These are phyloP conservation scores for Molossus alvarezi DNA, from an alignment of 2,797 vertebrate genomes.

Conservation along the genomic window DNA sequence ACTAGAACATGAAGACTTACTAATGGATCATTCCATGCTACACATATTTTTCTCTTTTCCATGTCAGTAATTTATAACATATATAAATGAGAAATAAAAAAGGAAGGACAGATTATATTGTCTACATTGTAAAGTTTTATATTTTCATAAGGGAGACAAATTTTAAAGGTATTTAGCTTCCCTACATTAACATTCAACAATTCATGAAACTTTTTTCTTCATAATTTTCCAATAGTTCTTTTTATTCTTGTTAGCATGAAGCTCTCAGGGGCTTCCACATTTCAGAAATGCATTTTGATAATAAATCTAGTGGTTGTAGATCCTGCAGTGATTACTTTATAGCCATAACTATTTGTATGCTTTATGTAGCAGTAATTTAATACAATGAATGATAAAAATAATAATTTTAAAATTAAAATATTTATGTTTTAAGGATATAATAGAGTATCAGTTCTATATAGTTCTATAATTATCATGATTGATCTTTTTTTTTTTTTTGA, in stretches of 20 bases:
- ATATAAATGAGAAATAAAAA: constrained; percentile 15
- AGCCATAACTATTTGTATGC: not conserved
- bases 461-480: not conserved
- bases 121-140: not conserved
- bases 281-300: constrained; percentile 42
- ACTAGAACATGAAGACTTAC: not conserved
- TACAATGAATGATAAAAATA: constrained; percentile 35
- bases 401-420: constrained; percentile 39
- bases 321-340: not conserved
- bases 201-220: not conserved
- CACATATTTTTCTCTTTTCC: constrained; percentile 17
- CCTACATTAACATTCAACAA: not conserved
- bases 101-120: not conserved
- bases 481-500: not conserved
- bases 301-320: not conserved
- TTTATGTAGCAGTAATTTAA: constrained; percentile 16
- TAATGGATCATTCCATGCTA: not conserved
- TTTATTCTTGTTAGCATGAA: not conserved
- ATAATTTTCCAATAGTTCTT: not conserved
- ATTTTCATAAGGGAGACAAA: not conserved
- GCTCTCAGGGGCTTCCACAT: not conserved
- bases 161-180: not conserved
- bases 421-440: constrained; percentile 12
- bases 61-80: constrained; percentile 5
- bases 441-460: constrained; percentile 2